These are phyloP conservation scores for Toxonevra muliebris DNA, from an alignment of 2,888 invertebrate genomes.

Conservation along the genomic window DNA sequence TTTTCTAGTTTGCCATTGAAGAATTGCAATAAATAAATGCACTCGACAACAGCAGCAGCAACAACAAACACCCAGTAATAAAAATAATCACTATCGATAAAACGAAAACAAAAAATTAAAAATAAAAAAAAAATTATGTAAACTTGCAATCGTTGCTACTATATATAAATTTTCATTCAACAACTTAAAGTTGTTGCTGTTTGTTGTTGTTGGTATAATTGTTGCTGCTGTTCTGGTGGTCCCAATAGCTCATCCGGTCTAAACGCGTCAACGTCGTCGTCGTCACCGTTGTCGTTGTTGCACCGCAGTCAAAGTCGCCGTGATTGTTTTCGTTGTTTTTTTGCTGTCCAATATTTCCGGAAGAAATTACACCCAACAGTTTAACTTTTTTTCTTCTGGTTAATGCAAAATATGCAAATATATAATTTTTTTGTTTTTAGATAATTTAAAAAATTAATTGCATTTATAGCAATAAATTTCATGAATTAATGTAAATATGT, in stretches of 20 bases:
- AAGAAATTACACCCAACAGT: too few species aligned
- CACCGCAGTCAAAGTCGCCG: too few species aligned
- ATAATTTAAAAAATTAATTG: too few species aligned
- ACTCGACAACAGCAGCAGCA: slow-evolving; percentile 2
- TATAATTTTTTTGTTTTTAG: too few species aligned
- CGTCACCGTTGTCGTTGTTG: too few species aligned
- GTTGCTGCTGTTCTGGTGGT: slow-evolving; percentile 22
- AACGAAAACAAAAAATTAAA: slow-evolving; percentile 8
- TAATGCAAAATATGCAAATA: too few species aligned
- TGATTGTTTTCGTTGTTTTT: too few species aligned
- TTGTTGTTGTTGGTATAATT: background rate
- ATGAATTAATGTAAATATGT: too few species aligned
- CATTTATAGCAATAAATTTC: too few species aligned
- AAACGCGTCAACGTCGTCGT: slow-evolving; percentile 8
- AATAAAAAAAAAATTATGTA: background rate
- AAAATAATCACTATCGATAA: background rate
- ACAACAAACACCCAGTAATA: background rate
- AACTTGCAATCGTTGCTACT: too few species aligned
- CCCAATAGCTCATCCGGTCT: slow-evolving; percentile 23
- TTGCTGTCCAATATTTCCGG: too few species aligned
- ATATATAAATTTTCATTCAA: background rate
- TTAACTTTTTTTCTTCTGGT: too few species aligned
- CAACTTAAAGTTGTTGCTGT: background rate
- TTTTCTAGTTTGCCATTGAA: slow-evolving; percentile 11
- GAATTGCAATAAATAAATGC: background rate